Percentiles rank a stretch among this genome's conserved stretches.
phyloP scores from a whole-genome alignment of 2,113 vertebrate genomes.

The Ellobius talpinus region DNA sequence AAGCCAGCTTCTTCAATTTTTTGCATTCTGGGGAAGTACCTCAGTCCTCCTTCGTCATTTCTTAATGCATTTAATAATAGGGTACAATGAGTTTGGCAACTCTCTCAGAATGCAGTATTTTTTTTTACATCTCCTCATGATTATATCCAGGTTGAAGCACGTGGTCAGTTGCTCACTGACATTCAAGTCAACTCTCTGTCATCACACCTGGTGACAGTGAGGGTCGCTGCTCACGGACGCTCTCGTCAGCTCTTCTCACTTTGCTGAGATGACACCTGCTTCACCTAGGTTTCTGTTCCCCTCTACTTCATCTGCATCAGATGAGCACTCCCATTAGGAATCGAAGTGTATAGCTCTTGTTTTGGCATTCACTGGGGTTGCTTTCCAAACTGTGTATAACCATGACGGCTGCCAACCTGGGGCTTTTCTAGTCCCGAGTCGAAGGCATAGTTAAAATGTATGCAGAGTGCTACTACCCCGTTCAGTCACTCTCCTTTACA shows the following conservation, averaged over 20 bases:
- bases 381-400: not conserved
- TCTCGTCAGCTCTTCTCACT: not conserved
- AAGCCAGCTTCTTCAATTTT: not conserved
- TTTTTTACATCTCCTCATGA: not conserved
- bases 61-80: not conserved
- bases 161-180: no score
- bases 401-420: not conserved
- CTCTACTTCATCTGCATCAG: not conserved
- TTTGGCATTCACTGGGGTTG: not conserved
- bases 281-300: not conserved
- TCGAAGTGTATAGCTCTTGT: not conserved
- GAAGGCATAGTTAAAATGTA: constrained; percentile 12
- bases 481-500: constrained; percentile 30
- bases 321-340: not conserved
- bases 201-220: not conserved
- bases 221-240: not conserved
- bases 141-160: not conserved
- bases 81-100: not conserved
- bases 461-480: not conserved
- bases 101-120: not conserved
- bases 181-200: no score
- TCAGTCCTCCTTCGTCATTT: not conserved
- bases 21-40: not conserved
- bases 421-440: constrained; percentile 6
- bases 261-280: not conserved